Conservation (phyloP, 1,140 invertebrate genomes). For the Polyergus mexicanus region DNA sequence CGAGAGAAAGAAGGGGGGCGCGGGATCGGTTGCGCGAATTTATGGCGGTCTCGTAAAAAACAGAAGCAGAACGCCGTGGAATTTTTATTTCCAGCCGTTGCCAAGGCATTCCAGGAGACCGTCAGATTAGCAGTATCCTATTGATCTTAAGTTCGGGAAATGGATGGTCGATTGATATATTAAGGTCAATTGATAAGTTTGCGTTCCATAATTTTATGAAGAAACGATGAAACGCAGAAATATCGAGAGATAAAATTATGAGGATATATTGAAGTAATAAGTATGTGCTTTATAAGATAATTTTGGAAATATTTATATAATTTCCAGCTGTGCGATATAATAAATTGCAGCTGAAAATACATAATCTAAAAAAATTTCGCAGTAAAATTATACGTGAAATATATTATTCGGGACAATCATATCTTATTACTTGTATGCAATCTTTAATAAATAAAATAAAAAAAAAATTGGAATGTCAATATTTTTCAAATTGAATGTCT, state of each 20-base stretch:
- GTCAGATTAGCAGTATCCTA: conserved; percentile 44
- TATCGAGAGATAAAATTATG: background rate
- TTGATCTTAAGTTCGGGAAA: background rate
- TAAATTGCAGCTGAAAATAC: background rate
- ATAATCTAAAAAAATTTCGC: background rate
- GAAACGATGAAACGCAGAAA: background rate
- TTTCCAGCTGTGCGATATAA: background rate
- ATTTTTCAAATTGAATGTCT: background rate
- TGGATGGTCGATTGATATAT: conserved; percentile 21
- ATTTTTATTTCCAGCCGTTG: conserved; percentile 77
- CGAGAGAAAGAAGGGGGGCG: conserved; percentile 48
- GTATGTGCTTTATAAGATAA: background rate
- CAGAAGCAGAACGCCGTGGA: conserved; percentile 65
- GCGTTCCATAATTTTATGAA: conserved; percentile 22
- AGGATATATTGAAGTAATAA: background rate
- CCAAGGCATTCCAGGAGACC: conserved; percentile 22
- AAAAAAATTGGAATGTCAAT: too few species aligned
- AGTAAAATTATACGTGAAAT: background rate
- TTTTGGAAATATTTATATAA: background rate
- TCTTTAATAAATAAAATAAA: too few species aligned
- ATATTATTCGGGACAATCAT: background rate
- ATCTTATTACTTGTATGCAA: background rate
- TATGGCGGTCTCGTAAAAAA: conserved; percentile 77
- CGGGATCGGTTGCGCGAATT: conserved; percentile 74
- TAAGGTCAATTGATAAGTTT: conserved; percentile 12